Conservation (phyloP, 2,888 invertebrate species). For the Anthophora plumipes region DNA sequence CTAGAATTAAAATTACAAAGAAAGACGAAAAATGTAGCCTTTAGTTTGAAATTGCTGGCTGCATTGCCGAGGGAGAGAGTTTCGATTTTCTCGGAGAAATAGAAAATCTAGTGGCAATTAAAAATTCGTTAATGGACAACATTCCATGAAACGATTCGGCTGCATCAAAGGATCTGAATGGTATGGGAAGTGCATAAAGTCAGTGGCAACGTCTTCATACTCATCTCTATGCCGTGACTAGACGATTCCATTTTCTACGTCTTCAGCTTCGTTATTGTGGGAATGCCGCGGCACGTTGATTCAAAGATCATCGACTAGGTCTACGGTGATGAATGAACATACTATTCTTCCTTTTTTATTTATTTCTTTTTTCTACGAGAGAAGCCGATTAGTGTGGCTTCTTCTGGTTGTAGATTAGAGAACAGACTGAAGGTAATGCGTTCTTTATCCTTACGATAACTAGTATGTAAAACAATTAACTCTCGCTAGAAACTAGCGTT, state of each 20-base stretch:
- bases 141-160: conserved; percentile 37
- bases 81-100: neutral
- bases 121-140: conserved; percentile 39
- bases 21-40: too few species aligned
- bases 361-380: neutral
- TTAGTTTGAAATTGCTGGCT: too few species aligned
- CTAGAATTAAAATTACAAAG: too few species aligned
- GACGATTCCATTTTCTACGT: conserved; percentile 52
- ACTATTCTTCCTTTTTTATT: too few species aligned
- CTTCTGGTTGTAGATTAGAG: neutral
- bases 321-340: conserved; percentile 14
- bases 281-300: conserved; percentile 28
- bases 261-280: conserved; percentile 45
- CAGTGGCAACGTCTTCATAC: conserved; percentile 53
- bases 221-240: conserved; percentile 42
- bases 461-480: too few species aligned
- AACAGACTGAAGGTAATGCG: neutral
- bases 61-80: too few species aligned
- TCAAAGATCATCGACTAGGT: conserved; percentile 33
- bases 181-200: conserved; percentile 40
- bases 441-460: too few species aligned
- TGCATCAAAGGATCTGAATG: conserved; percentile 47
- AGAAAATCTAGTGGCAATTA: conserved; percentile 22
- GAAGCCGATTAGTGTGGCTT: conserved; percentile 11
- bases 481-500: too few species aligned